These are phyloP conservation scores for Bungarus multicinctus DNA, from an alignment of 2,113 vertebrate species.

Conservation along the genomic window DNA sequence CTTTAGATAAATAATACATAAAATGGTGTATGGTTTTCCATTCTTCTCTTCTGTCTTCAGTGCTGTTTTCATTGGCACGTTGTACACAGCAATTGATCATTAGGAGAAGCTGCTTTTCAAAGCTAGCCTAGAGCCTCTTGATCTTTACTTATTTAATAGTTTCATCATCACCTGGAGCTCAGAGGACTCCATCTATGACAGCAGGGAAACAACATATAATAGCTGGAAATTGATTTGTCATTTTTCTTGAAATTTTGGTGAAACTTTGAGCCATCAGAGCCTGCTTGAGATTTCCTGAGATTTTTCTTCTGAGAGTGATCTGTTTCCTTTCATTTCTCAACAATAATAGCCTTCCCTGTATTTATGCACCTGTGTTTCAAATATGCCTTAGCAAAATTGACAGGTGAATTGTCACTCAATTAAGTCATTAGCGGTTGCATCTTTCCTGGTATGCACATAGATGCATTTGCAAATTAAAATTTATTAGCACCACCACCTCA, in stretches of 20 bases:
- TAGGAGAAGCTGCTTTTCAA: background rate
- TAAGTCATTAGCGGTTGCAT: background rate
- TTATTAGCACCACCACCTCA: background rate
- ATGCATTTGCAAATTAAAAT: background rate
- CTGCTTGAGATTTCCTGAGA: background rate
- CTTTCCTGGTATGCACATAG: background rate
- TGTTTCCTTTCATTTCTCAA: background rate
- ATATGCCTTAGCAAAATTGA: background rate
- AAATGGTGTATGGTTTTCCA: background rate
- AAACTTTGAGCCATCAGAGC: background rate
- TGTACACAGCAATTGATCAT: slow-evolving; percentile 14
- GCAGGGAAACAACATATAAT: background rate
- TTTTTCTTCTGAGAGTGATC: background rate
- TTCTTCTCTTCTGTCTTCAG: background rate
- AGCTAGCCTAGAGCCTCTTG: background rate
- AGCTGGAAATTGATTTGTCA: background rate
- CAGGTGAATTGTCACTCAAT: background rate
- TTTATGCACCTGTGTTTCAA: background rate
- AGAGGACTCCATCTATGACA: background rate
- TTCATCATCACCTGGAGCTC: background rate
- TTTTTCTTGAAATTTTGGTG: background rate
- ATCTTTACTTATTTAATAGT: slow-evolving; percentile 18
- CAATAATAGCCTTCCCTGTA: background rate
- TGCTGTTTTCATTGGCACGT: rapidly evolving
- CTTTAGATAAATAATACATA: background rate